Percentiles rank a stretch among this genome's conserved stretches.
These are phyloP conservation scores for Oxystoma pomonae DNA, from an alignment of 2,888 invertebrate genomes.

Conservation along the genomic window DNA sequence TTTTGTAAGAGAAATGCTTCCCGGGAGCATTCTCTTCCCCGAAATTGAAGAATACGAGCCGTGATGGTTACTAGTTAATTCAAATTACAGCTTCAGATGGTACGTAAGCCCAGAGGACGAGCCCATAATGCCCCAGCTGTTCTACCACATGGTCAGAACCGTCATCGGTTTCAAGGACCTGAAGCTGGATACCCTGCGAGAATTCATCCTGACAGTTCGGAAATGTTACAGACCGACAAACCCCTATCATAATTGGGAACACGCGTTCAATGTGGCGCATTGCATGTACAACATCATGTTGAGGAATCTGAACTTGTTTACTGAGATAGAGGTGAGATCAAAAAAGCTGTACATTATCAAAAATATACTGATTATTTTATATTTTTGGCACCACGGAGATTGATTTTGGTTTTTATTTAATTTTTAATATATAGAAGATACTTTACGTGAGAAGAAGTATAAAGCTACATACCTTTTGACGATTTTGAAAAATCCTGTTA, in stretches of 20 bases:
- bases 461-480: no score
- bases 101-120: conserved; percentile 52
- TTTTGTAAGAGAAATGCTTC: no score
- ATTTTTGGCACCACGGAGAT: no score
- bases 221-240: conserved; percentile 51
- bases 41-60: no score
- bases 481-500: no score
- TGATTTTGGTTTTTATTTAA: no score
- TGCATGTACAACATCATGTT: conserved; percentile 56
- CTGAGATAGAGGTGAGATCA: conserved; percentile 28
- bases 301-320: conserved; percentile 43
- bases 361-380: no score
- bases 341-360: background rate
- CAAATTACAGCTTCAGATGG: conserved; percentile 56
- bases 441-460: no score
- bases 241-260: conserved; percentile 61
- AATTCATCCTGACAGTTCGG: conserved; percentile 51
- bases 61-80: no score
- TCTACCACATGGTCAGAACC: conserved; percentile 52
- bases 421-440: no score
- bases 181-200: conserved; percentile 44
- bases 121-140: conserved; percentile 52
- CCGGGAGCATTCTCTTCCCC: no score
- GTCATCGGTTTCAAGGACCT: conserved; percentile 48
- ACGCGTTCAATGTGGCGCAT: conserved; percentile 60